Conservation (phyloP, 2,797 vertebrate genomes). For the Ctenosaura bakeri region DNA sequence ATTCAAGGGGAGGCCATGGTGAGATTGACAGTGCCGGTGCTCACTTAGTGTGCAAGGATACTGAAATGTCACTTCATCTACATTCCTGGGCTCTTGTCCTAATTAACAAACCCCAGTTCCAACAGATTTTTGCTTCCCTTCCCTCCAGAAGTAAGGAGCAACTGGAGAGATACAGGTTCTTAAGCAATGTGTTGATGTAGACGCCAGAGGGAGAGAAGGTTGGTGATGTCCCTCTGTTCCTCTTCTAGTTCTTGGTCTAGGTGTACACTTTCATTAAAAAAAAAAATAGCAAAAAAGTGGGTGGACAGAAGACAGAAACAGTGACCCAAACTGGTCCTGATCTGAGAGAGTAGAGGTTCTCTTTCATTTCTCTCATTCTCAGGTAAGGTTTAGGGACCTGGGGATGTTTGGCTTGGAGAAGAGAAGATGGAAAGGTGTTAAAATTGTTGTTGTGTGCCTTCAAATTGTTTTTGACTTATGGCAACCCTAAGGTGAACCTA, state of each 20-base stretch:
- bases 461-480: too few species aligned
- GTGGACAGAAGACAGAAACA: too few species aligned
- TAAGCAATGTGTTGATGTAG: background rate
- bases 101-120: conserved; percentile 21
- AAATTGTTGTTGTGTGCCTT: too few species aligned
- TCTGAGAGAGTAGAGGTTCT: too few species aligned
- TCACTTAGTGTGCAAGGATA: background rate
- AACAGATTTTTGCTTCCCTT: conserved; percentile 23
- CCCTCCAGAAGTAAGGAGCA: background rate
- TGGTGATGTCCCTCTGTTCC: background rate
- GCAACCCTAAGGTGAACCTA: too few species aligned
- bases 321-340: too few species aligned
- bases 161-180: background rate
- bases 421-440: too few species aligned
- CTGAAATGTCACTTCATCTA: background rate
- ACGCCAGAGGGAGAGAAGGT: background rate
- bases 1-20: conserved; percentile 11
- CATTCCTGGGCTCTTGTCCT: conserved; percentile 20
- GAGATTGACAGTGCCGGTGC: background rate
- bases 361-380: too few species aligned
- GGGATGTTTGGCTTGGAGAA: too few species aligned
- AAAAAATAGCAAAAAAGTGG: background rate
- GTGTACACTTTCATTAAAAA: too few species aligned
- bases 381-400: too few species aligned
- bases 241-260: background rate